These are phyloP conservation scores for Samia ricini DNA, from an alignment of 1,140 invertebrate species.

Conservation along the genomic window DNA sequence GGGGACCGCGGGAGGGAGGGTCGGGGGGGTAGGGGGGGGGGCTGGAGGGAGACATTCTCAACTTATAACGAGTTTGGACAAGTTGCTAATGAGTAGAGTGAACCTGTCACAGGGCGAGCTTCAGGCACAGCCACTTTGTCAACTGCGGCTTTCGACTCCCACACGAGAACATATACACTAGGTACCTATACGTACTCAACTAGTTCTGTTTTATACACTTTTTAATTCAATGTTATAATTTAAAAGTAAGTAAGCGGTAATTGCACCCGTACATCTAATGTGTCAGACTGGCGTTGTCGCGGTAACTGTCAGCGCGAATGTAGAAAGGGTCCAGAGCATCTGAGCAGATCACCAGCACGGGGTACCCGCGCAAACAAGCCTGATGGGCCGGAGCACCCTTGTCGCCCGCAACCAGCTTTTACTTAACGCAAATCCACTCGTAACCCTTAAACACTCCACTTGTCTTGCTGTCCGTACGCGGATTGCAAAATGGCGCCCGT, in stretches of 20 bases:
- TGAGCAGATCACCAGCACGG: background rate
- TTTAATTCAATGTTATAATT: too few relatives aligned
- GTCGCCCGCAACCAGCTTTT: conserved; percentile 30
- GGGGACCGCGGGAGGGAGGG: background rate
- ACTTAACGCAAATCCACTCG: conserved; percentile 33
- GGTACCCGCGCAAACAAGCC: background rate
- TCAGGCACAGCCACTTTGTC: conserved; percentile 9
- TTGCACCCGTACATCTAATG: too few relatives aligned
- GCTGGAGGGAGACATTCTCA: conserved; percentile 32
- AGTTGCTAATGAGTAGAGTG: conserved; percentile 58
- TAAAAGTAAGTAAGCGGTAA: too few relatives aligned
- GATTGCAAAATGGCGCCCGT: conserved; percentile 62
- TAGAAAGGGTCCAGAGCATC: background rate
- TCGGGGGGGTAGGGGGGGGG: conserved; percentile 6
- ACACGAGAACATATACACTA: background rate
- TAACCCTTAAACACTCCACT: conserved; percentile 12
- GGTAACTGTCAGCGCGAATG: too few relatives aligned
- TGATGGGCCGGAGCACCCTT: conserved; percentile 3
- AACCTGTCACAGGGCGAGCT: conserved; percentile 24
- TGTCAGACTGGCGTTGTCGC: too few relatives aligned
- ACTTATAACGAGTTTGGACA: conserved; percentile 66
- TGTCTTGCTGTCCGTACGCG: conserved; percentile 56
- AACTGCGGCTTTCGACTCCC: conserved; percentile 9
- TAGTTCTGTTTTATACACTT: background rate
- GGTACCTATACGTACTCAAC: background rate